Evolutionary conservation across 1,140 invertebrate genomes (phyloP).

Genomic region (Bombus confusus): DNA sequence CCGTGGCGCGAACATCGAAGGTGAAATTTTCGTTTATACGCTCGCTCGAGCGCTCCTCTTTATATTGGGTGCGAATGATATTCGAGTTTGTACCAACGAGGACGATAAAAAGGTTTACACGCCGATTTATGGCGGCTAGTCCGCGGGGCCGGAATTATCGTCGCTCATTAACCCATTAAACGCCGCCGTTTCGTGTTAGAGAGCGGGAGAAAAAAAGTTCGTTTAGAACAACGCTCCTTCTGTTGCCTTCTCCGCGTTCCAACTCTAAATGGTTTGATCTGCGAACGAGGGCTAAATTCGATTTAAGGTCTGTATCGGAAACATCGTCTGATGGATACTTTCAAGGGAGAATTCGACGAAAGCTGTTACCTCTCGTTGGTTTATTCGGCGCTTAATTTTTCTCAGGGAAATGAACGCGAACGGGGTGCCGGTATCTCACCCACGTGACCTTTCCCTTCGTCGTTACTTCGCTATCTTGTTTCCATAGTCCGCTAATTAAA

Average conservation of each 20-base stretch:
- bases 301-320: neutral
- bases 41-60: neutral
- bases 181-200: neutral
- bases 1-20: too few species aligned
- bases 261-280: neutral
- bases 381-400: neutral
- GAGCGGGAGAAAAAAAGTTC: neutral
- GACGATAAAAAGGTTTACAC: conserved; percentile 53
- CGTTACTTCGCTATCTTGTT: conserved; percentile 16
- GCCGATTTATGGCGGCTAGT: conserved; percentile 34
- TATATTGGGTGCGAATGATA: conserved; percentile 50
- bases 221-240: neutral
- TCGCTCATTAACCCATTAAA: conserved; percentile 50
- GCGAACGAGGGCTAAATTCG: neutral
- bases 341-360: neutral
- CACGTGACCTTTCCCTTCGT: neutral
- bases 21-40: conserved; percentile 16
- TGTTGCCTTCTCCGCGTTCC: neutral
- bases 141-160: conserved; percentile 33
- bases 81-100: conserved; percentile 37
- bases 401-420: neutral
- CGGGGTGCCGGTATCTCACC: neutral
- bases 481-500: conserved; percentile 56
- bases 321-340: too few species aligned
- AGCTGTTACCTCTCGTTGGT: too few species aligned